phyloP scores from a whole-genome alignment of 2,797 vertebrate genomes.

The Cercopithecus neglectus region DNA sequence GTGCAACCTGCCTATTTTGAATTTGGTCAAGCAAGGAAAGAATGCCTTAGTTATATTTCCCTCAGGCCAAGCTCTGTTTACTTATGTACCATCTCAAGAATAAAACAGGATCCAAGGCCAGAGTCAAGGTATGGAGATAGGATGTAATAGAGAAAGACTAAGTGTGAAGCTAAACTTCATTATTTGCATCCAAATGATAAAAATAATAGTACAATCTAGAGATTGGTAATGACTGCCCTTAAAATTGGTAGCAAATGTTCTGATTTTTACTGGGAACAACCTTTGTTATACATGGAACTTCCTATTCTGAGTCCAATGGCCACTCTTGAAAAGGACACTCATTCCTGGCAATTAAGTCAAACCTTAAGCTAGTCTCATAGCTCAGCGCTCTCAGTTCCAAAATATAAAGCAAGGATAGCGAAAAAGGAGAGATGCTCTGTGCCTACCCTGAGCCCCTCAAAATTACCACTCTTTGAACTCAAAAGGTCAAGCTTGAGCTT shows the following conservation, averaged over 20 bases:
- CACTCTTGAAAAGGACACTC: background rate
- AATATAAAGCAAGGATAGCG: background rate
- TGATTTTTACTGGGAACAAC: background rate
- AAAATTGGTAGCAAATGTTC: background rate
- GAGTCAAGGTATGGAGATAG: background rate
- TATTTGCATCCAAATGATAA: background rate
- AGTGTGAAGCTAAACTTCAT: background rate
- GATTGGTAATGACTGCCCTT: background rate
- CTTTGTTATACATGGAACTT: background rate
- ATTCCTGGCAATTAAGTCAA: background rate
- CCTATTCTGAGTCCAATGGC: background rate
- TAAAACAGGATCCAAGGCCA: background rate
- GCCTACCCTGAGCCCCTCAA: background rate
- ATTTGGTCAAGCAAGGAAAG: background rate
- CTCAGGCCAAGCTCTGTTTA: background rate
- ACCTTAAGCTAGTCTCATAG: background rate
- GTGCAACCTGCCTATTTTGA: background rate
- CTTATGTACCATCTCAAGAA: background rate
- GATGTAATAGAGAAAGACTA: conserved; percentile 4
- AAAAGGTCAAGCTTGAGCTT: background rate
- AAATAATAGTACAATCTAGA: background rate
- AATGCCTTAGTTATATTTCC: background rate
- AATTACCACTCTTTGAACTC: background rate
- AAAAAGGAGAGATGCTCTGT: background rate
- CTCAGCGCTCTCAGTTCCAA: background rate